These are phyloP conservation scores for Cephus pygmeus DNA, from an alignment of 2,888 invertebrate species.

Conservation along the genomic window DNA sequence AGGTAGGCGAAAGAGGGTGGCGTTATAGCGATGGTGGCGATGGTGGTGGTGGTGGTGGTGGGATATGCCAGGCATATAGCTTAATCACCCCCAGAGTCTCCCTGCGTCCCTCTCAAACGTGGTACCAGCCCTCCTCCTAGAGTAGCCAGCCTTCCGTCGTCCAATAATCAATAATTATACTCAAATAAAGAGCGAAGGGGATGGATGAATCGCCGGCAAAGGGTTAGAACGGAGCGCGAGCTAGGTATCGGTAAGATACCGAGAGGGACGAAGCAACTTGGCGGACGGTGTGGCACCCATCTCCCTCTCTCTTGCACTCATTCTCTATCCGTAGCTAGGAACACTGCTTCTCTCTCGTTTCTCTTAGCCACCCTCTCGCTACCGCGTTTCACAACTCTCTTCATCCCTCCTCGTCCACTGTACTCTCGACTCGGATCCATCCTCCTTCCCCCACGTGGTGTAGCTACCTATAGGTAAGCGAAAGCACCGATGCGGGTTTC, in stretches of 20 bases:
- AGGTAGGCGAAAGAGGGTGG: conserved; percentile 22
- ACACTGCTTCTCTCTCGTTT: not conserved
- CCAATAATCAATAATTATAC: conserved; percentile 74
- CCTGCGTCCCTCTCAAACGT: conserved; percentile 33
- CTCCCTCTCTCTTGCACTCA: not conserved
- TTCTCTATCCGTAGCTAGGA: not conserved
- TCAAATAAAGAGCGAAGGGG: conserved; percentile 70
- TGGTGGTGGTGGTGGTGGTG: conserved; percentile 61
- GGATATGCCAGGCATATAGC: conserved; percentile 71
- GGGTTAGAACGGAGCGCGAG: conserved; percentile 54
- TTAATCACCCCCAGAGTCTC: conserved; percentile 68
- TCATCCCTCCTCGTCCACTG: conserved; percentile 24
- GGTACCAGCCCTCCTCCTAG: conserved; percentile 40
- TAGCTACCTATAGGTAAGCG: conserved; percentile 44
- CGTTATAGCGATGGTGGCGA: conserved; percentile 30
- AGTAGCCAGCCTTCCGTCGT: conserved; percentile 64
- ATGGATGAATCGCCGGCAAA: conserved; percentile 59
- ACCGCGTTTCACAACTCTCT: conserved; percentile 4
- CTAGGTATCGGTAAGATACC: conserved; percentile 55
- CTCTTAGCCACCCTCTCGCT: conserved; percentile 6
- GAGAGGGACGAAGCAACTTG: conserved; percentile 40
- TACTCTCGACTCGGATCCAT: conserved; percentile 22
- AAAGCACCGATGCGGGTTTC: conserved; percentile 53
- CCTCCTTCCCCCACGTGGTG: conserved; percentile 30
- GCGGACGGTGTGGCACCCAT: not conserved